A percentile compares a stretch with the other conserved stretches of the same genome.
These are phyloP conservation scores for Brachionus paranguensis DNA, from an alignment of 1,140 invertebrate species.

Conservation along the genomic window DNA sequence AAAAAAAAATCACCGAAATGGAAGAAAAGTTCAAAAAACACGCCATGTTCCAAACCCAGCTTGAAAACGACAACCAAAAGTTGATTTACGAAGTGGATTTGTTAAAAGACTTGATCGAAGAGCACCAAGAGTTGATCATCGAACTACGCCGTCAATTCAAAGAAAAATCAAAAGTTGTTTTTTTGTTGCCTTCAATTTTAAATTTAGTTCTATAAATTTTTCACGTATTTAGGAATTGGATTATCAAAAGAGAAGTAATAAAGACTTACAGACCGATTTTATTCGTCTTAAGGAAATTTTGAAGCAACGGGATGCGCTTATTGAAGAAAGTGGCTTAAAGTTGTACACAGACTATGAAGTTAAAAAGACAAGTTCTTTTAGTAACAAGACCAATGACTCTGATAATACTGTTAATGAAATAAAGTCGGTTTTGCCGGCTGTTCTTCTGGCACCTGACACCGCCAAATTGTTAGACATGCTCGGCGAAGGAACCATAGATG, in stretches of 20 bases:
- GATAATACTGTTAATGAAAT: background rate
- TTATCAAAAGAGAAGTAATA: constrained; percentile 19
- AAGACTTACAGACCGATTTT: constrained; percentile 32
- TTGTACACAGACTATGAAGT: constrained; percentile 36
- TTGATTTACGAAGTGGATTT: constrained; percentile 34
- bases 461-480: constrained; percentile 13
- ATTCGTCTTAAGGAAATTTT: constrained; percentile 36
- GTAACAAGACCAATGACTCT: background rate
- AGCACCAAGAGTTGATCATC: constrained; percentile 29
- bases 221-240: background rate
- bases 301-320: background rate
- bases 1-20: constrained; percentile 38
- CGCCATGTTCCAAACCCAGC: background rate
- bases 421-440: constrained; percentile 23
- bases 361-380: background rate
- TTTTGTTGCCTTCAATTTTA: background rate
- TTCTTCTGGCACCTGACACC: constrained; percentile 15
- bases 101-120: constrained; percentile 39
- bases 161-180: constrained; percentile 23
- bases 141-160: constrained; percentile 29
- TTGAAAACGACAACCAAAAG: constrained; percentile 40
- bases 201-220: background rate
- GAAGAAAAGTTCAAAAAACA: constrained; percentile 36
- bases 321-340: constrained; percentile 16
- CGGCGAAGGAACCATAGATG: constrained; percentile 37